phyloP scores from a whole-genome alignment of 2,888 invertebrate genomes.

The Scotopteryx bipunctaria region DNA sequence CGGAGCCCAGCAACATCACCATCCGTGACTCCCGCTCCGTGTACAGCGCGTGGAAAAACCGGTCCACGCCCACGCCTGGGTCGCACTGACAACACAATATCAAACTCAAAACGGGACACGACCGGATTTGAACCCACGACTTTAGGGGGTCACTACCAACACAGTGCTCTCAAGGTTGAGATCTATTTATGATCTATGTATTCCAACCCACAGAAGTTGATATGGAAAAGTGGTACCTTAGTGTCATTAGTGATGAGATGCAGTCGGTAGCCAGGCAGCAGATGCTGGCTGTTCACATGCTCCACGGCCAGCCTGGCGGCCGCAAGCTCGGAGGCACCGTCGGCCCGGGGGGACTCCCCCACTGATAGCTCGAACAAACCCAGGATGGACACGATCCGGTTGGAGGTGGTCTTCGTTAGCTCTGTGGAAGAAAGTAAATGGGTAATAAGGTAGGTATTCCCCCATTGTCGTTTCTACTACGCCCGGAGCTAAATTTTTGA shows the following conservation, averaged over 20 bases:
- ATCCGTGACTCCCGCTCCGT: conserved; percentile 89
- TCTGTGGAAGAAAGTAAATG: conserved; percentile 53
- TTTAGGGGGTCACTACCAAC: no score
- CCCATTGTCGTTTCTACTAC: no score
- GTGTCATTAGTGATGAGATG: conserved; percentile 93
- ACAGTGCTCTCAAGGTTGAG: no score
- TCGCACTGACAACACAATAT: conserved; percentile 87
- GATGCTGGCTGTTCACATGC: conserved; percentile 88
- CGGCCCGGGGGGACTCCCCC: conserved; percentile 84
- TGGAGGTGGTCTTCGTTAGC: conserved; percentile 49
- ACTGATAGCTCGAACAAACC: conserved; percentile 92
- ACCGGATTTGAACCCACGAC: no score
- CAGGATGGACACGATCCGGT: conserved; percentile 85
- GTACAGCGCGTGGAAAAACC: conserved; percentile 96
- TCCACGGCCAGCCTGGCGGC: conserved; percentile 91
- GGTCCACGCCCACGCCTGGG: conserved; percentile 94
- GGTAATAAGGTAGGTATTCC: no score
- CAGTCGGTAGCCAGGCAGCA: conserved; percentile 89
- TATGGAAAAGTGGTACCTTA: conserved; percentile 89
- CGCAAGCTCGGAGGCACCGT: conserved; percentile 88
- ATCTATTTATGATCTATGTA: no score
- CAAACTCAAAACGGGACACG: background rate
- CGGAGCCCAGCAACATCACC: conserved; percentile 93
- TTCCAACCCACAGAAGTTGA: no score
- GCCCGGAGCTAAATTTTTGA: no score